Base-by-base conservation (phyloP, 2,888 invertebrate species). In the Protonemura montana region DNA sequence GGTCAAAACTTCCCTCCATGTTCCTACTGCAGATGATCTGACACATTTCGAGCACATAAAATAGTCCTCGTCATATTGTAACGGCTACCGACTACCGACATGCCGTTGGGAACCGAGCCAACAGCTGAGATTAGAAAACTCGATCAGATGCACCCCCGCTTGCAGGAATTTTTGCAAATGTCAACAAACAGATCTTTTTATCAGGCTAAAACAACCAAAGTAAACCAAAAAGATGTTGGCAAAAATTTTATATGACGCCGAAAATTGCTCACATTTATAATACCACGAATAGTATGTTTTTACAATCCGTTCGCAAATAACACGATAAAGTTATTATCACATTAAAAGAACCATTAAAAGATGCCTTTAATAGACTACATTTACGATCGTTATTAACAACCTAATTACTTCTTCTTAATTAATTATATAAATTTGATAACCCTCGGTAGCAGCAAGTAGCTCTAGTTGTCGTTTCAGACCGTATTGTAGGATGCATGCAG, bases 261-360 rank as follows among this genome's bases (percentile, higher is more conserved):
- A 59, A 59, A 59, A 59, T 59, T 5, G 41, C 13, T 41, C 41
- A 13, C 13, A 41, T 41, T 41, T 41, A 41, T 41, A 41, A 41
- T 41, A 21, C 59, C 2, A 59, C 21, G 59, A 59, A 10, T 59
- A 21, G 59, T 21, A 59, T 59, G 3, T 13, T 59, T 59, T 59
- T 59, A 59, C 59, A 59, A 21, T 59, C 21, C 59, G 21, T 10
- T 59, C 59, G 7, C 59, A 59, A 59, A 59, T 59, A 59, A 13
- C 59, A 59, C 7, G 59, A 59, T 59, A 59, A 59, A 59, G 59
- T 59, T 59, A 16, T 59, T 59, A 59, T 59, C 59, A 59, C 59
- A 59, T 59, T 59, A 59, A 59, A 59, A 59, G 59, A 59, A 59
- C 59, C 59, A 59, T 59, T 59, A 59, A 59, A 59, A 59, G 59